Percentiles rank a stretch among this genome's conserved stretches.
These are phyloP conservation scores for Campylomormyrus numenius DNA, from an alignment of 2,113 vertebrate species.

Conservation along the genomic window DNA sequence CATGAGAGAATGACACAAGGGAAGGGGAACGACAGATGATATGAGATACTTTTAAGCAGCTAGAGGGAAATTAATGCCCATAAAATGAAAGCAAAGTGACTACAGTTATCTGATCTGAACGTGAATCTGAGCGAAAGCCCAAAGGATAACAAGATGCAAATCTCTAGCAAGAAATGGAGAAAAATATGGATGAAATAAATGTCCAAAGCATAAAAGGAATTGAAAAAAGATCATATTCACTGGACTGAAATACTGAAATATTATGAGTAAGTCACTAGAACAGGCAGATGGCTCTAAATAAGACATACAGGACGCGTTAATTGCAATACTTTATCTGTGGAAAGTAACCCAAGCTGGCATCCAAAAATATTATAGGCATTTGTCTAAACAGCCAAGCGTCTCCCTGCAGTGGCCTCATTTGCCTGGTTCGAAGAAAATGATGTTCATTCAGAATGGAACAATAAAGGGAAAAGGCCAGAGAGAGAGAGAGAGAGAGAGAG, in stretches of 20 bases:
- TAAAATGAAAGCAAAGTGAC: slow-evolving; percentile 13
- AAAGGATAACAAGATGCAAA: background rate
- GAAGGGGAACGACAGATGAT: background rate
- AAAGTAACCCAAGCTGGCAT: background rate
- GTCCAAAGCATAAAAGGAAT: background rate
- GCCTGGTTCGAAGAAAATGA: background rate
- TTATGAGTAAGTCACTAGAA: background rate
- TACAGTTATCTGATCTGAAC: background rate
- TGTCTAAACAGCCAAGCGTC: background rate
- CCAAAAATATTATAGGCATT: background rate
- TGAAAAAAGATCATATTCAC: background rate
- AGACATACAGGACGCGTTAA: background rate
- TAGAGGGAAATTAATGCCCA: background rate
- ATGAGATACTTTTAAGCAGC: background rate
- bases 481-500: background rate
- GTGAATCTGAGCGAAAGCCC: background rate
- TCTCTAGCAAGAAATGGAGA: background rate
- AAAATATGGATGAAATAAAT: background rate
- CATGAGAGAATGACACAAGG: background rate
- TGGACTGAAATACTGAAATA: background rate
- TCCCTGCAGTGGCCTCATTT: background rate
- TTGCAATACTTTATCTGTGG: background rate
- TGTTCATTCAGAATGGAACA: background rate
- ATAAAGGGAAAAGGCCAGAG: background rate
- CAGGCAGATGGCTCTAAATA: background rate